Conservation (phyloP, 2,797 vertebrate genomes). For the Tenualosa ilisha region DNA sequence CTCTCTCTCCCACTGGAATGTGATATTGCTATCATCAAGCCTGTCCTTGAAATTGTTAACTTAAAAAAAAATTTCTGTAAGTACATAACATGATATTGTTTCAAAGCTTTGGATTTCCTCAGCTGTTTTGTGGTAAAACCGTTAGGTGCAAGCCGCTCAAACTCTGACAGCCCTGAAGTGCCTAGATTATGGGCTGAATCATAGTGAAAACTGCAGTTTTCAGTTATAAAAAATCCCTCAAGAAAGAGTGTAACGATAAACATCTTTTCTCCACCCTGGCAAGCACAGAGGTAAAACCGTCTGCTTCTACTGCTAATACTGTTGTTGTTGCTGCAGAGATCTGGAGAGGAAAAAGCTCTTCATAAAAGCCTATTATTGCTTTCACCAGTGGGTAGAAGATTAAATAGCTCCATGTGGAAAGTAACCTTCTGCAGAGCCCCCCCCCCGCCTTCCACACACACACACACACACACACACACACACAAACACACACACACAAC, state of each 20-base stretch:
- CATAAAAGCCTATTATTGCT: neutral
- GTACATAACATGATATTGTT: neutral
- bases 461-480: neutral
- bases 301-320: neutral
- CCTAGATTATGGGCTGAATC: neutral
- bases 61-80: too few relatives aligned
- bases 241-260: neutral
- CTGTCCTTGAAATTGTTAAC: neutral
- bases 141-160: neutral
- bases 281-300: neutral
- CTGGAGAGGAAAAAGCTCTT: neutral
- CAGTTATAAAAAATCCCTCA: neutral
- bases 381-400: neutral
- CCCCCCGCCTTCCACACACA: neutral
- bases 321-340: neutral
- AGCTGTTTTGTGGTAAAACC: neutral
- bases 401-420: neutral
- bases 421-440: neutral
- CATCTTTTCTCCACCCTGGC: neutral
- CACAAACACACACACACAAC: neutral
- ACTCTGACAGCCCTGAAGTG: neutral
- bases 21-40: neutral
- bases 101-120: neutral
- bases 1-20: conserved; percentile 32
- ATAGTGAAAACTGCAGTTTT: neutral